Evolutionary conservation across 92 coral and sea anemone genomes (phyloP).

Genomic region (Phenganax marumi): DNA sequence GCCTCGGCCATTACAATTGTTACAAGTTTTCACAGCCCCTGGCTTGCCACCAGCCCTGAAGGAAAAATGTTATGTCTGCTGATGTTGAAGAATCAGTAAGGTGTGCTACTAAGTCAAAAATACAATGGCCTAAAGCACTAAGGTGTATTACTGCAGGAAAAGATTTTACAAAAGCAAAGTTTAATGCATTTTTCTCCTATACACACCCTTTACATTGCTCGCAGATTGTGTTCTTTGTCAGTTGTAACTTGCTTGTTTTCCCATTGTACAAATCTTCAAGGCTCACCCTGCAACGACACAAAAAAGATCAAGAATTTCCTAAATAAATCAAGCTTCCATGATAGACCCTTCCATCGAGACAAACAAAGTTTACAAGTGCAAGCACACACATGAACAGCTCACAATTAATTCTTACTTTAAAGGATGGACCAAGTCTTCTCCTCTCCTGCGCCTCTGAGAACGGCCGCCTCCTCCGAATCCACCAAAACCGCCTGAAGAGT

Average conservation of each 20-base stretch:
- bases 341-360: neutral
- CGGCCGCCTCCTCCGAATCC: slow-evolving; percentile 47
- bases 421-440: slow-evolving; percentile 92
- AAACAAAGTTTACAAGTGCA: neutral
- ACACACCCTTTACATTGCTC: slow-evolving; percentile 87
- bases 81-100: neutral
- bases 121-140: neutral
- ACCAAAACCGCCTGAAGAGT: slow-evolving; percentile 39
- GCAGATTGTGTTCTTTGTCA: slow-evolving; percentile 87
- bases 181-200: too few relatives aligned
- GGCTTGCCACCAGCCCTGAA: slow-evolving; percentile 86
- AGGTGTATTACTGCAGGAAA: too few relatives aligned
- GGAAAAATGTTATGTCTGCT: neutral
- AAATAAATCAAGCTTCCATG: neutral
- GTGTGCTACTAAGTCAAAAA: neutral
- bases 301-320: neutral
- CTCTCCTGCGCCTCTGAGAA: slow-evolving; percentile 69
- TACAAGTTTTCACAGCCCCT: slow-evolving; percentile 82
- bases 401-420: slow-evolving; percentile 61
- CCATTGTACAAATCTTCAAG: slow-evolving; percentile 93
- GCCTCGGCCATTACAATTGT: slow-evolving; percentile 84
- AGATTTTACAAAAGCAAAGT: too few relatives aligned
- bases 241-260: slow-evolving; percentile 82
- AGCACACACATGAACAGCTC: neutral
- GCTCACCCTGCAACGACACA: slow-evolving; percentile 64